Evolutionary conservation across 2,888 invertebrate genomes (phyloP), one percentile per base, ranked within the genome.

Genomic region (Drosophila kuntzei): DNA sequence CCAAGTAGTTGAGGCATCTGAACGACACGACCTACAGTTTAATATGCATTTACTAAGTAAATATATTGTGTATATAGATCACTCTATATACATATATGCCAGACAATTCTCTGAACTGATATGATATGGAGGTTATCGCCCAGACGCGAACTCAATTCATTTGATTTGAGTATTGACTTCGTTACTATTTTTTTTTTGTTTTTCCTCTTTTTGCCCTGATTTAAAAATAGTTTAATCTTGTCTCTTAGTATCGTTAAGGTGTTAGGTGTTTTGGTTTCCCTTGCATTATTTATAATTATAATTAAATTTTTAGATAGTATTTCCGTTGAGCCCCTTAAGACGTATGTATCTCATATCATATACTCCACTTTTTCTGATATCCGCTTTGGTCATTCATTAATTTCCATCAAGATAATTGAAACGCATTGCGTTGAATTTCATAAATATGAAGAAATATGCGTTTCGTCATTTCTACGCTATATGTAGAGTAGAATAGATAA

Each of bases 121-220:
- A 86, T 82, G 70, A 78, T 75, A 75, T 57, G 53, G 65, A 57
- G 83, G 83, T 83, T 86, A 83, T 83, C 87, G 80, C 37, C 79
- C 71, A 76, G 80, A 69, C 71, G 54, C 66, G 77, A 82, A 82
- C 86, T 72, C 83, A 72, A 71, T 80, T 76, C 78, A 83, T 80
- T 83, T 78, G 47, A 57, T 68, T 71, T 78, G 47, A 57, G 68
- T 71, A 72, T 81, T 74, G 71, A 64, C 47, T 62, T 62, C n/a
- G 14, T 39, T 41, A 27, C 29, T 47, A 37, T 36, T 34, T 25
- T 14, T 5, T 64, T 18, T 5, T 7, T 49, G n/a, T n/a, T 62
- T 44, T 43, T 47, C 7, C 39, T 27, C 43, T 39, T 25, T 50
- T 37, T 68, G 43, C 34, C 50, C 53, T 34, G 37, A 64, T 58